Evolutionary conservation across 2,797 vertebrate species (phyloP).

Genomic region (Glossophaga mutica): DNA sequence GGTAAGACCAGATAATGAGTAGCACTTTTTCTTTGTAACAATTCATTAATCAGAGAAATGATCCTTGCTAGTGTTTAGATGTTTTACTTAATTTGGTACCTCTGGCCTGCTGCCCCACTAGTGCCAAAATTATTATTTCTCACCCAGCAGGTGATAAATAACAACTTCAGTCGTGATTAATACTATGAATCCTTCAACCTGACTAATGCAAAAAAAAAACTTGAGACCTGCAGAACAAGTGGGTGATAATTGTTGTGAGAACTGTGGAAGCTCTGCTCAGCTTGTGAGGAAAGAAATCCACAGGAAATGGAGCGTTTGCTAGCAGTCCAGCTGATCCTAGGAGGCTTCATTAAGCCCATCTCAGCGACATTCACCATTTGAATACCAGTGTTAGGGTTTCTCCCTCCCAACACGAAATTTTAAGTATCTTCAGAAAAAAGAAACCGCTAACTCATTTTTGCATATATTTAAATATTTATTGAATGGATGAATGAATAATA

Average conservation of each 20-base stretch:
- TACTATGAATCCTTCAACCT: constrained; percentile 84
- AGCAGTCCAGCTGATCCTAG: constrained; percentile 83
- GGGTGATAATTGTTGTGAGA: constrained; percentile 90
- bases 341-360: constrained; percentile 86
- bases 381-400: constrained; percentile 55
- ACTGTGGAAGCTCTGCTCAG: constrained; percentile 83
- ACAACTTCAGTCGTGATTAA: constrained; percentile 91
- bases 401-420: constrained; percentile 66
- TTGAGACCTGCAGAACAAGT: constrained; percentile 87
- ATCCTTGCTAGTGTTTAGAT: constrained; percentile 90
- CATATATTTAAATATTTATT: constrained; percentile 67
- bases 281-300: constrained; percentile 81
- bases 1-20: constrained; percentile 84
- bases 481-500: constrained; percentile 54
- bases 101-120: constrained; percentile 89
- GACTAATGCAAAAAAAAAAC: constrained; percentile 84
- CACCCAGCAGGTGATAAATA: constrained; percentile 91
- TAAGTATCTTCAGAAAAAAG: constrained; percentile 77
- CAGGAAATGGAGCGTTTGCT: constrained; percentile 85
- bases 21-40: constrained; percentile 83
- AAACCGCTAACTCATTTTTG: constrained; percentile 70
- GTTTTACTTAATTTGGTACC: constrained; percentile 94
- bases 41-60: constrained; percentile 93
- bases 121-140: constrained; percentile 94
- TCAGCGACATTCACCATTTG: constrained; percentile 70